These are phyloP conservation scores for Campoletis sonorensis DNA, from an alignment of 1,140 invertebrate genomes.

Conservation along the genomic window DNA sequence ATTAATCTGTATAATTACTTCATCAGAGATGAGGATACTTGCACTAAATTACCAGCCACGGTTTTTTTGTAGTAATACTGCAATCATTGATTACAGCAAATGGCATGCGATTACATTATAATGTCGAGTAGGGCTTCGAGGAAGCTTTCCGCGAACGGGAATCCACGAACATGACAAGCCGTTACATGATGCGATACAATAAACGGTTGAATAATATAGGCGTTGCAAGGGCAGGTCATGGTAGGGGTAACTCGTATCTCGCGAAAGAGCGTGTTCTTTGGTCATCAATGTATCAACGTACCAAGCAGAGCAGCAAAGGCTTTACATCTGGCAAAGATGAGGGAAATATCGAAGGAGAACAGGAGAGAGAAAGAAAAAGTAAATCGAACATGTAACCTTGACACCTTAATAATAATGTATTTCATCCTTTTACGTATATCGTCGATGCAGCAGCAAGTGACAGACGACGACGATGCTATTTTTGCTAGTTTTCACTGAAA, in stretches of 20 bases:
- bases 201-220: constrained; percentile 56
- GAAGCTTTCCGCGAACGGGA: neutral
- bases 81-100: constrained; percentile 51
- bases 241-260: neutral
- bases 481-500: constrained; percentile 1
- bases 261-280: constrained; percentile 14
- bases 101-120: constrained; percentile 12
- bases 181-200: constrained; percentile 53
- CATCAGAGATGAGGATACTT: neutral
- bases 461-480: neutral
- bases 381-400: neutral
- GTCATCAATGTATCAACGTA: neutral
- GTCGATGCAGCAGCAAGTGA: neutral
- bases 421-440: constrained; percentile 61
- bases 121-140: neutral
- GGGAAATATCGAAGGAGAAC: constrained; percentile 49
- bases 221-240: neutral
- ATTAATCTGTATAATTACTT: neutral
- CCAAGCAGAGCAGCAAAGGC: constrained; percentile 14
- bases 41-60: constrained; percentile 2
- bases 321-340: constrained; percentile 19
- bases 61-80: constrained; percentile 17
- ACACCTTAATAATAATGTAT: constrained; percentile 61
- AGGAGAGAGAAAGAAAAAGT: neutral
- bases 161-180: constrained; percentile 5